A percentile compares a stretch with the other conserved stretches of the same genome.
Evolutionary conservation across 2,888 invertebrate species (phyloP).

Genomic region (Melanotus villosus): DNA sequence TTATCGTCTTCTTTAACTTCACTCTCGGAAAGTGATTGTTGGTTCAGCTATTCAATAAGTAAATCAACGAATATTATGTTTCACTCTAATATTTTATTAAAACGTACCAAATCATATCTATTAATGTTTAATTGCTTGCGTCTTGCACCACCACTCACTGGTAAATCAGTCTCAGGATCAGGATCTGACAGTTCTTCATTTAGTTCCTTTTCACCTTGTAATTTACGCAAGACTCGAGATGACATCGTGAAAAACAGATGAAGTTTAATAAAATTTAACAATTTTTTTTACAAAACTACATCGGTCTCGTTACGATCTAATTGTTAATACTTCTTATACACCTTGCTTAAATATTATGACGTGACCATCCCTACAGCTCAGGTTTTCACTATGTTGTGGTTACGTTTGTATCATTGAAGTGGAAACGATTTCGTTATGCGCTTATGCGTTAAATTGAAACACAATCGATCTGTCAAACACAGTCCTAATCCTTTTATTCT

Average conservation of each 20-base stretch:
- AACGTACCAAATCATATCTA: slow-evolving; percentile 79
- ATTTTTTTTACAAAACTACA: neutral
- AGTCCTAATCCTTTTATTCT: no score
- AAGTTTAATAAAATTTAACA: no score
- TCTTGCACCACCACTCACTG: slow-evolving; percentile 69
- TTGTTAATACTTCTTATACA: neutral
- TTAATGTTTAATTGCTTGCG: slow-evolving; percentile 76
- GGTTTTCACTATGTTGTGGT: neutral
- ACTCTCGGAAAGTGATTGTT: slow-evolving; percentile 78
- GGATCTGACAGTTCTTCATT: slow-evolving; percentile 71
- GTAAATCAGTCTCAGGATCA: slow-evolving; percentile 68
- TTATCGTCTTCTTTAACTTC: slow-evolving; percentile 80
- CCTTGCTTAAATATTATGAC: slow-evolving; percentile 5
- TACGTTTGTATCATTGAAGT: neutral
- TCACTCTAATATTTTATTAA: neutral
- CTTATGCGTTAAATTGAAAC: no score
- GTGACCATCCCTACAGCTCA: slow-evolving; percentile 11
- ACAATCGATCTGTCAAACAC: no score
- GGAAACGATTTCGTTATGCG: no score
- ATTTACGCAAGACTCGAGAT: slow-evolving; percentile 76
- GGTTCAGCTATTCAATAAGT: slow-evolving; percentile 73
- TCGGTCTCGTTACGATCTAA: neutral
- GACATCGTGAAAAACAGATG: slow-evolving; percentile 75
- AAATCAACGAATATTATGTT: slow-evolving; percentile 12
- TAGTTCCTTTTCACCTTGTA: slow-evolving; percentile 73